A percentile compares a stretch with the other conserved stretches of the same genome.
Conservation (phyloP, 2,113 vertebrate species). For the Hemicordylus capensis region DNA sequence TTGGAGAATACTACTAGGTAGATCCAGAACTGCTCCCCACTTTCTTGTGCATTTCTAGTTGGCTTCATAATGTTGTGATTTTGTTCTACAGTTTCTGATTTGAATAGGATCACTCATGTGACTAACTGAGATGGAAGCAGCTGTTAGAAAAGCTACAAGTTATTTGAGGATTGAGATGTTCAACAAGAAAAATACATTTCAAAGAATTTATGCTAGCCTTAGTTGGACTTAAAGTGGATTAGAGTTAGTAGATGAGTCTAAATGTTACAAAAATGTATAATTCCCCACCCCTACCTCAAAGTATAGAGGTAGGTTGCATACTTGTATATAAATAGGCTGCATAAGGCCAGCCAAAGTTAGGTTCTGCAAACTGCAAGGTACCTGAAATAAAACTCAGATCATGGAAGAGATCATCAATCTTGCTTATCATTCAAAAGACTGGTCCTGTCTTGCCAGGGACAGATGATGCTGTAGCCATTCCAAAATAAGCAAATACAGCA, state of each 20-base stretch:
- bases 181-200: background rate
- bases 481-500: slow-evolving; percentile 12
- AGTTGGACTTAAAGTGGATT: background rate
- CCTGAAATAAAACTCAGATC: background rate
- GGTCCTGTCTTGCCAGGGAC: background rate
- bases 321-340: background rate
- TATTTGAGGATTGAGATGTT: background rate
- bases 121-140: background rate
- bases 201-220: background rate
- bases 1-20: background rate
- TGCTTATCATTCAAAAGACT: too few species aligned
- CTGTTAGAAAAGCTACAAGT: background rate
- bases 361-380: background rate
- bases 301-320: background rate
- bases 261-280: background rate
- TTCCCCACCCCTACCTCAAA: too few species aligned
- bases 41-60: background rate
- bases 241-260: background rate
- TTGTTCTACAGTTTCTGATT: background rate
- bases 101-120: background rate
- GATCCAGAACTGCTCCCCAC: background rate
- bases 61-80: background rate
- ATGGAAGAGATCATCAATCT: too few species aligned
- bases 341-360: background rate
- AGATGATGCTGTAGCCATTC: too few species aligned